Conservation (phyloP, 92 coral and sea anemone genomes). For the Anthopleura xanthogrammica region DNA sequence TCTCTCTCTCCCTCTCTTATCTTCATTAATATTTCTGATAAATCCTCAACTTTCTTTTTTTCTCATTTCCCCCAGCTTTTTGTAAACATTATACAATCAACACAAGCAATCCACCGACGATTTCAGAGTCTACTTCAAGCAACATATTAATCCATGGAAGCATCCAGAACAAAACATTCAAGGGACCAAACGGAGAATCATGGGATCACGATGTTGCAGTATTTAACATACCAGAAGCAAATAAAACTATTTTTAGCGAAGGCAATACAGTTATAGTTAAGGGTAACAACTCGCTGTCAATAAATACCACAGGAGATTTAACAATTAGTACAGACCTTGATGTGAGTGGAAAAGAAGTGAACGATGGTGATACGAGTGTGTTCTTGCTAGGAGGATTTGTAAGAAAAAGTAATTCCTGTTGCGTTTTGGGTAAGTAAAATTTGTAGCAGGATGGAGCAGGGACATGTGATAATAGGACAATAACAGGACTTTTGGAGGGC, state of each 20-base stretch:
- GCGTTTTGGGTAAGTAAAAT: slow-evolving; percentile 61
- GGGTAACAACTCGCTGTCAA: slow-evolving; percentile 61
- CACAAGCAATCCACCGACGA: slow-evolving; percentile 29
- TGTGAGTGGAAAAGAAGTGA: slow-evolving; percentile 55
- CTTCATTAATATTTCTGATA: background rate
- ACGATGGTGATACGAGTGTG: slow-evolving; percentile 23
- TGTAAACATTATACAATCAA: background rate
- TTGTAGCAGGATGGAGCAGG: background rate
- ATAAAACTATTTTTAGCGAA: background rate
- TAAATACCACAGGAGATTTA: slow-evolving; percentile 43
- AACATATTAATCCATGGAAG: slow-evolving; percentile 10
- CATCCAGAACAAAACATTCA: slow-evolving; percentile 28
- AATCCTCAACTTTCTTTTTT: background rate
- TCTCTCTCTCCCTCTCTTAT: background rate
- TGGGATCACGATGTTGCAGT: slow-evolving; percentile 73
- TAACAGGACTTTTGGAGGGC: too few species aligned
- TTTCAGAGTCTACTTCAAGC: background rate
- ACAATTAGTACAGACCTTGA: slow-evolving; percentile 47
- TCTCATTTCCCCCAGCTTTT: background rate
- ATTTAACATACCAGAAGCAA: slow-evolving; percentile 13
- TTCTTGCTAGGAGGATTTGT: slow-evolving; percentile 76
- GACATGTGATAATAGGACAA: background rate
- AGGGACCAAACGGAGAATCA: slow-evolving; percentile 62
- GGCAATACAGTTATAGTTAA: slow-evolving; percentile 17
- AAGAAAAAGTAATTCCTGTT: slow-evolving; percentile 68